phyloP scores from a whole-genome alignment of 2,888 invertebrate genomes.

The Luffia ferchaultella region DNA sequence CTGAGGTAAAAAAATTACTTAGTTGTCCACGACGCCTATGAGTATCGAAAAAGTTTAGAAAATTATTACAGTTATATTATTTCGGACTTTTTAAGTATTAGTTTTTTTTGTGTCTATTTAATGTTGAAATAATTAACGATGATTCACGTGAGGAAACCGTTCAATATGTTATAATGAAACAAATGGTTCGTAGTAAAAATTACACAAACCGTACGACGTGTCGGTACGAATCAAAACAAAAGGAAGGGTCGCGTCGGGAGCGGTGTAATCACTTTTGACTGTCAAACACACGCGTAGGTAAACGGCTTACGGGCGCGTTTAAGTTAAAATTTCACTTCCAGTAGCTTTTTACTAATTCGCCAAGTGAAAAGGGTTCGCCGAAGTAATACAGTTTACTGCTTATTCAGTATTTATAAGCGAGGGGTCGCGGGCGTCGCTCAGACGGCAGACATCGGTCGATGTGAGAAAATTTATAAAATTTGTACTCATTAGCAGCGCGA shows the following conservation, averaged over 20 bases:
- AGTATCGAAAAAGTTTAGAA: no score
- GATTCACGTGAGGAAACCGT: constrained; percentile 15
- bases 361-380: constrained; percentile 66
- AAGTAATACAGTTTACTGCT: constrained; percentile 67
- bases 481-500: constrained; percentile 31
- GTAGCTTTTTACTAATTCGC: constrained; percentile 67
- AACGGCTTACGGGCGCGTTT: constrained; percentile 53
- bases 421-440: constrained; percentile 50
- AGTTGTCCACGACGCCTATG: no score
- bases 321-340: constrained; percentile 66
- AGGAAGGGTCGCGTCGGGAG: constrained; percentile 43
- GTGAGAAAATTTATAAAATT: constrained; percentile 53
- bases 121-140: no score
- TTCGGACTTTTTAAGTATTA: no score
- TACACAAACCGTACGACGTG: constrained; percentile 13
- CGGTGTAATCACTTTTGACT: constrained; percentile 59
- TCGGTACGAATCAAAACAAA: constrained; percentile 57
- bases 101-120: no score
- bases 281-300: constrained; percentile 62
- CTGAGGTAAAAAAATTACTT: no score
- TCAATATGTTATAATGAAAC: constrained; percentile 2
- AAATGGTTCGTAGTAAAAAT: neutral
- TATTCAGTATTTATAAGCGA: constrained; percentile 64
- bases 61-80: no score
- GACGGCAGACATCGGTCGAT: constrained; percentile 39